These are phyloP conservation scores for Oceanodroma leucorhoa DNA, from an alignment of 2,797 vertebrate species.

Conservation along the genomic window DNA sequence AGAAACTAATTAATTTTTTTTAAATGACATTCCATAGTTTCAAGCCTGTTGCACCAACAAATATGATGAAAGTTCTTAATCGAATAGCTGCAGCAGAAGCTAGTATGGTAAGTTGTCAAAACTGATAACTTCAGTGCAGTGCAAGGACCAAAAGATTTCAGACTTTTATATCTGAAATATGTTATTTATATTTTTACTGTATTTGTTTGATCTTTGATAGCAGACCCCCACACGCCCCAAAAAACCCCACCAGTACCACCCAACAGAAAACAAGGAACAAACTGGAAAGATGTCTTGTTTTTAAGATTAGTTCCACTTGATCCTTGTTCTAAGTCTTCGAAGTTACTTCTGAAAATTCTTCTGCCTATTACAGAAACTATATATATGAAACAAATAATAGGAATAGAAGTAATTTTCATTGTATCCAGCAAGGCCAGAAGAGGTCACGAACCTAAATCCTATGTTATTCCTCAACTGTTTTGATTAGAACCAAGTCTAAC, in stretches of 20 bases:
- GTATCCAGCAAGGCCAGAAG: background rate
- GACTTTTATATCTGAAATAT: background rate
- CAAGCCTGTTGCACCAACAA: conserved; percentile 93
- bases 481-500: background rate
- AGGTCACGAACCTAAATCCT: background rate
- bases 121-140: background rate
- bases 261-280: background rate
- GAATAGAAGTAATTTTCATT: background rate
- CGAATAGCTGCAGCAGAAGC: conserved; percentile 83
- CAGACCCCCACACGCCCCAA: rapidly evolving
- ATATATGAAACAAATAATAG: background rate
- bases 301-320: background rate
- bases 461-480: background rate
- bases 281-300: background rate
- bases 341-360: background rate
- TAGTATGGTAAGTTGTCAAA: conserved; percentile 78
- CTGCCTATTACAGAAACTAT: background rate
- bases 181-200: background rate
- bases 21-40: conserved; percentile 80
- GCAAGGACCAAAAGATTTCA: background rate
- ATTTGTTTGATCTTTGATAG: background rate
- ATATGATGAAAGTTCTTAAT: conserved; percentile 90
- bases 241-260: rapidly evolving
- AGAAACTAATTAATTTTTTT: conserved; percentile 10
- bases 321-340: background rate